These are phyloP conservation scores for Phycodurus eques DNA, from an alignment of 2,113 vertebrate genomes.

Conservation along the genomic window DNA sequence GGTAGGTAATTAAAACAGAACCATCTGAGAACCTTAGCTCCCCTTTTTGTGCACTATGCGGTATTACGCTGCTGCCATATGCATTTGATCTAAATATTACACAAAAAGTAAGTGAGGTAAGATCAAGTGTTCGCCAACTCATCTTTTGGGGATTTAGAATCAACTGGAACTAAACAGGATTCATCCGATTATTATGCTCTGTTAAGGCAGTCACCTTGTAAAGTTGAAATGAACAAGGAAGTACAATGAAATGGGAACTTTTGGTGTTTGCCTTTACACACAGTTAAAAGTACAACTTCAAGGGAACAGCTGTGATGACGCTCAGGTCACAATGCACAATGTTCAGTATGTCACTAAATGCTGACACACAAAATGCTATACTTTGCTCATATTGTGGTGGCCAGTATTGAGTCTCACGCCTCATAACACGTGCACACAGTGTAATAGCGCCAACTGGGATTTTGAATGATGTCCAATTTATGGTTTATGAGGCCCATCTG, in stretches of 20 bases:
- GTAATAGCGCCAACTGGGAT: constrained; percentile 53
- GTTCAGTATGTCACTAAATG: constrained; percentile 13
- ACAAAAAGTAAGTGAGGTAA: neutral
- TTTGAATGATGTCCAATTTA: constrained; percentile 58
- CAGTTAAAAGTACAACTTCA: neutral
- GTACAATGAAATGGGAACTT: neutral
- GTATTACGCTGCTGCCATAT: constrained; percentile 2
- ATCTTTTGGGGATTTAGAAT: neutral
- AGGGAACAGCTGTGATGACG: neutral
- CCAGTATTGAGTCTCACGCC: constrained; percentile 14
- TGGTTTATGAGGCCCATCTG: constrained; percentile 63
- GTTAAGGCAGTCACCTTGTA: neutral
- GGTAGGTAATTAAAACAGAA: constrained; percentile 49
- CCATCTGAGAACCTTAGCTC: constrained; percentile 51
- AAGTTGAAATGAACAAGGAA: neutral
- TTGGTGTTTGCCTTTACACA: neutral
- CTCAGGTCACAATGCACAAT: constrained; percentile 1
- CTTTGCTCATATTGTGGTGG: neutral
- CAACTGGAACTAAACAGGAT: neutral
- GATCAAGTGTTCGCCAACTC: neutral
- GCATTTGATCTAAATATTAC: constrained; percentile 19
- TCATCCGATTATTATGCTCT: neutral
- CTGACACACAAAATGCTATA: constrained; percentile 8
- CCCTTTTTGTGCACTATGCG: constrained; percentile 9
- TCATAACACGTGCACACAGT: neutral